Percentiles rank a stretch among this genome's conserved stretches.
Conservation (phyloP, 1,140 invertebrate genomes). For the Nilaparvata lugens region DNA sequence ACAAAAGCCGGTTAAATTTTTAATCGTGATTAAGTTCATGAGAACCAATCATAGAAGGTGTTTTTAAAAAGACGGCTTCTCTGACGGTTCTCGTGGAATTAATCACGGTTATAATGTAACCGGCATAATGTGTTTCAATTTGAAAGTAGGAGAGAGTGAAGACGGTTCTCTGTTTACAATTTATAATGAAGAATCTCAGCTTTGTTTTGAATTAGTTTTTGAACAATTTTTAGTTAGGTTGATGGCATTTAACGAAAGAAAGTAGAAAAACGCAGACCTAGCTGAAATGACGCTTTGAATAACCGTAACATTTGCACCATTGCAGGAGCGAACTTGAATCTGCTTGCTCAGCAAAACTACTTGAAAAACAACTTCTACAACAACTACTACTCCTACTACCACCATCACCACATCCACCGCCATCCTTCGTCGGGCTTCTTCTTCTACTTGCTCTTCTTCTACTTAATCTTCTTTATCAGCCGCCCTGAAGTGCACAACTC, state of each 20-base stretch:
- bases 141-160: background rate
- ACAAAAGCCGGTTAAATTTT: too few species aligned
- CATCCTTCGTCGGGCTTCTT: background rate
- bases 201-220: background rate
- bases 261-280: background rate
- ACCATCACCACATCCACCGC: constrained; percentile 1
- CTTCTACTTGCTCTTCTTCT: background rate
- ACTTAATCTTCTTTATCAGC: background rate
- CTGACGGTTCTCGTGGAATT: too few species aligned
- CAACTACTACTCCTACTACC: background rate
- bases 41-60: too few species aligned
- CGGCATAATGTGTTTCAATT: background rate
- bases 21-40: too few species aligned
- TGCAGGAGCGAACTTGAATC: background rate
- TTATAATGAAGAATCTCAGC: background rate
- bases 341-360: background rate
- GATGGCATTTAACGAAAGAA: background rate
- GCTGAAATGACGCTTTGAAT: background rate
- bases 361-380: background rate
- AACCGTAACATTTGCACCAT: constrained; percentile 3
- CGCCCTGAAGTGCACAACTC: background rate
- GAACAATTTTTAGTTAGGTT: background rate
- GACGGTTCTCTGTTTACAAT: background rate
- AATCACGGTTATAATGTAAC: too few species aligned
- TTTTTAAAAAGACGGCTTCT: too few species aligned